phyloP scores from a whole-genome alignment of 2,797 vertebrate species.

The Sebastes paucispinis region DNA sequence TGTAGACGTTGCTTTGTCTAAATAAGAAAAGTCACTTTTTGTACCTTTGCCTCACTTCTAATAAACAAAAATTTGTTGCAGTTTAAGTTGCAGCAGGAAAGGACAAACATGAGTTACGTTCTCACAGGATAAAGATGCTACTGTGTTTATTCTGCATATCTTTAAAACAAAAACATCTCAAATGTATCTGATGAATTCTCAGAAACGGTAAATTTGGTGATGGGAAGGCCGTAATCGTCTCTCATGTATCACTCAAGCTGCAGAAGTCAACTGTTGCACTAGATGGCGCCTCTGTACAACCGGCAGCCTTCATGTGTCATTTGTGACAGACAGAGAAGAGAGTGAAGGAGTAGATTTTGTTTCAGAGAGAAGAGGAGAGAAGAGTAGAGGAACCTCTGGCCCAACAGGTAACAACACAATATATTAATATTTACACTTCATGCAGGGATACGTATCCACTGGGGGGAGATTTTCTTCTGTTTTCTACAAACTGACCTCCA shows the following conservation, averaged over 20 bases:
- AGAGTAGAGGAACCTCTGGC: neutral
- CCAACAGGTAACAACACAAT: conserved; percentile 39
- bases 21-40: neutral
- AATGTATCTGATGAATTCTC: neutral
- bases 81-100: neutral
- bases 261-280: conserved; percentile 29
- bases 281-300: conserved; percentile 57
- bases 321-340: neutral
- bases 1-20: neutral
- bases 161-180: too few species aligned
- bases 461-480: neutral
- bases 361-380: conserved; percentile 12
- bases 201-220: neutral
- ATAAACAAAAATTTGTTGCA: neutral
- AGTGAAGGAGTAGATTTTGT: neutral
- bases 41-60: neutral
- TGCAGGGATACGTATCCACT: neutral
- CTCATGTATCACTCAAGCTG: neutral
- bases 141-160: too few species aligned
- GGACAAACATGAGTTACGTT: rapidly evolving
- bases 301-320: neutral
- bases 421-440: neutral
- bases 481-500: neutral
- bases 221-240: neutral
- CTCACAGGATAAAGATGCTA: too few species aligned